phyloP scores from a whole-genome alignment of 2,113 vertebrate species.

The Synodontis membranacea region DNA sequence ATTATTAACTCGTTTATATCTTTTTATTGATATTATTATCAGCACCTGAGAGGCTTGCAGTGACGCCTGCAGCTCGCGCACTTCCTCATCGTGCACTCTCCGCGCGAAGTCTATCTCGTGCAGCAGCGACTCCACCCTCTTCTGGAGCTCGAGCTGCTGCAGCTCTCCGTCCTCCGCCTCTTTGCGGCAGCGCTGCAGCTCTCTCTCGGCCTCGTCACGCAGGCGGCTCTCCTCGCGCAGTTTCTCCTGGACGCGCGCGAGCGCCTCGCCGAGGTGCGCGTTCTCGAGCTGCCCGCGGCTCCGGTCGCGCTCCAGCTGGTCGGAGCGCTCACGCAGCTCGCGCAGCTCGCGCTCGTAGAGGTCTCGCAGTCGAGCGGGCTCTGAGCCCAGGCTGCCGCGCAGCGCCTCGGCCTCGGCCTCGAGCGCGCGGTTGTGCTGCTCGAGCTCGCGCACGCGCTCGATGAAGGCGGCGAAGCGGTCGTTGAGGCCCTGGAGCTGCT shows the following conservation, averaged over 20 bases:
- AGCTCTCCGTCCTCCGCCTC: slow-evolving; percentile 78
- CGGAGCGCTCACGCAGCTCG: slow-evolving; percentile 73
- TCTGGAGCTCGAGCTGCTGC: slow-evolving; percentile 76
- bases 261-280: slow-evolving; percentile 73
- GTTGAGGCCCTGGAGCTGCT: slow-evolving; percentile 81
- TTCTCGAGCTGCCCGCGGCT: slow-evolving; percentile 78
- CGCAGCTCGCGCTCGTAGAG: slow-evolving; percentile 81
- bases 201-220: slow-evolving; percentile 74
- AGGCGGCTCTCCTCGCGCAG: slow-evolving; percentile 71
- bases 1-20: not conserved
- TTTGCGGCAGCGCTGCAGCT: slow-evolving; percentile 71
- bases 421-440: slow-evolving; percentile 80
- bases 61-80: slow-evolving; percentile 75
- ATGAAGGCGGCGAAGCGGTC: slow-evolving; percentile 83
- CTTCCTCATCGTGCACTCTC: slow-evolving; percentile 78
- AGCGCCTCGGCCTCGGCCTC: slow-evolving; percentile 76
- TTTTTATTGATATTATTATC: not conserved
- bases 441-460: slow-evolving; percentile 78
- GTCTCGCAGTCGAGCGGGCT: slow-evolving; percentile 78
- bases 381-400: slow-evolving; percentile 72
- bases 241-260: slow-evolving; percentile 72
- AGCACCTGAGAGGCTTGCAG: slow-evolving; percentile 77
- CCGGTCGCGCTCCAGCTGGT: slow-evolving; percentile 78
- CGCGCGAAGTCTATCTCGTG: slow-evolving; percentile 82
- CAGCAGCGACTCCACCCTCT: slow-evolving; percentile 78